Percentiles rank a stretch among this genome's conserved stretches.
phyloP scores from a whole-genome alignment of 2,797 vertebrate species.

The Labeo calbasu region DNA sequence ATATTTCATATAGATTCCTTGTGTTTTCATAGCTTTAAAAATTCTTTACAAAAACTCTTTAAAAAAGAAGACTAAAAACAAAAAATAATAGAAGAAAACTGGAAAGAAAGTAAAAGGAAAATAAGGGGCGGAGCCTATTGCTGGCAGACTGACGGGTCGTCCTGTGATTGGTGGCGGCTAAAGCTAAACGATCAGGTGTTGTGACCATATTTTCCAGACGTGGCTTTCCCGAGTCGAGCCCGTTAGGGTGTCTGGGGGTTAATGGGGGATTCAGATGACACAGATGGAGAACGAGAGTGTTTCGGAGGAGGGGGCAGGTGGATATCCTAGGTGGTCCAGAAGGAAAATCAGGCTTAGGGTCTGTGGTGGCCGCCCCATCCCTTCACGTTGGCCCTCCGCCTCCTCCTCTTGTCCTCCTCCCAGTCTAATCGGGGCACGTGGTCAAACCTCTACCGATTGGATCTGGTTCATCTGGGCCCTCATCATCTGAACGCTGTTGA shows the following conservation, averaged over 20 bases:
- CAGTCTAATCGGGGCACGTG: constrained; percentile 26
- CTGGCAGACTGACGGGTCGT: constrained; percentile 69
- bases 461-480: constrained; percentile 99
- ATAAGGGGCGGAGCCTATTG: constrained; percentile 62
- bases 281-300: constrained; percentile 53
- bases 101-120: constrained; percentile 65
- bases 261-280: constrained; percentile 50
- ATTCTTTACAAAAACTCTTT: constrained; percentile 75
- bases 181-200: constrained; percentile 40
- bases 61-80: constrained; percentile 68
- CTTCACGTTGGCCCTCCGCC: constrained; percentile 43
- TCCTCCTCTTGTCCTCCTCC: constrained; percentile 60
- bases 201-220: constrained; percentile 57
- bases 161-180: constrained; percentile 49
- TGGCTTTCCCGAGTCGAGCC: constrained; percentile 29
- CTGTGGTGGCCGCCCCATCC: constrained; percentile 56
- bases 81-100: constrained; percentile 48
- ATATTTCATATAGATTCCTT: constrained; percentile 76
- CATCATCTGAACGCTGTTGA: constrained; percentile 99
- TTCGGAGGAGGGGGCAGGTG: constrained; percentile 52
- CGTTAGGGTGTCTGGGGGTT: constrained; percentile 58
- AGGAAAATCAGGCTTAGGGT: constrained; percentile 55
- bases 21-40: constrained; percentile 63
- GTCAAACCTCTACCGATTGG: constrained; percentile 98
- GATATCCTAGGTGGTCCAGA: constrained; percentile 51